Evolutionary conservation across 92 coral and sea anemone species (phyloP).

Genomic region (Phenganax subtilis): DNA sequence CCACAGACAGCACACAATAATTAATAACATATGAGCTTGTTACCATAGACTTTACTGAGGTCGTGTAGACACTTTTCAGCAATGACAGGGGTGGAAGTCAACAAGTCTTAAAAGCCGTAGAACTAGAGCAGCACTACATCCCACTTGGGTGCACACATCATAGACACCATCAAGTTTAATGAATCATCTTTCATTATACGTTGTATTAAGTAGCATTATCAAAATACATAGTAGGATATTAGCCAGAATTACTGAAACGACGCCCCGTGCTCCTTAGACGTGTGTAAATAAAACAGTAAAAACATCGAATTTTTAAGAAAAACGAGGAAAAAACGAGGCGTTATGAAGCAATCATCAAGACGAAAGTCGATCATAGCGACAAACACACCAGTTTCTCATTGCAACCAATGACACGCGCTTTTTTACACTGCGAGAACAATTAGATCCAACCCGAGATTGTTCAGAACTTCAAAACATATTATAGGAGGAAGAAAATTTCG

Average conservation of each 20-base stretch:
- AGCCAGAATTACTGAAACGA: too few relatives aligned
- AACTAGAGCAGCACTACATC: conserved; percentile 46
- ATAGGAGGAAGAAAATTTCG: neutral
- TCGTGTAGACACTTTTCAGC: conserved; percentile 33
- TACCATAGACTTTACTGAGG: conserved; percentile 36
- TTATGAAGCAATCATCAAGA: neutral
- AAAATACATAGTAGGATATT: too few relatives aligned
- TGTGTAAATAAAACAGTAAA: too few relatives aligned
- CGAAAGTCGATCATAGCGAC: neutral
- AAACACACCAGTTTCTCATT: neutral
- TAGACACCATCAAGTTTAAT: neutral
- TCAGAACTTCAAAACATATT: neutral
- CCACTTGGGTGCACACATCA: conserved; percentile 17
- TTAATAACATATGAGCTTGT: conserved; percentile 40
- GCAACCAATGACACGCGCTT: neutral
- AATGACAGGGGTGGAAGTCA: conserved; percentile 30
- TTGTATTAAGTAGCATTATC: too few relatives aligned
- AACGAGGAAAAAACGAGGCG: neutral
- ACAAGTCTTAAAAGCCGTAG: conserved; percentile 41
- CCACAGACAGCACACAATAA: conserved; percentile 5
- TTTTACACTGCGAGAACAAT: neutral
- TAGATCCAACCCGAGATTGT: neutral
- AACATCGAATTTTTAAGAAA: neutral
- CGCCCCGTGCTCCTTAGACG: too few relatives aligned
- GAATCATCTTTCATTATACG: too few relatives aligned